These are phyloP conservation scores for Tenrec ecaudatus DNA, from an alignment of 2,113 vertebrate species.

Conservation along the genomic window DNA sequence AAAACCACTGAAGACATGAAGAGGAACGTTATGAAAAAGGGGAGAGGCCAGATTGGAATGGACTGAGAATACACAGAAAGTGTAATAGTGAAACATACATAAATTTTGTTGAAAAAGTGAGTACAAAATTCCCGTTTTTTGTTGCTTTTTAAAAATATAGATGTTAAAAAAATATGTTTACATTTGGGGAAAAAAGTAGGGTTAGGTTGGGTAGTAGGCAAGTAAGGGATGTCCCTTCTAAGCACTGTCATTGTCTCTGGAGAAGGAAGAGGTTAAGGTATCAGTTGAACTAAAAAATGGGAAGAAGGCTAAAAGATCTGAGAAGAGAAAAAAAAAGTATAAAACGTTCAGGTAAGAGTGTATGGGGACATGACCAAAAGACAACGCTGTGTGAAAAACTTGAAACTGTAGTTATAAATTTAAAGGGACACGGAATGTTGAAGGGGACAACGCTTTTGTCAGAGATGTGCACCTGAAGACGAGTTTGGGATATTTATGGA, in stretches of 20 bases:
- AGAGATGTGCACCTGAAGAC: neutral
- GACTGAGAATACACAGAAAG: neutral
- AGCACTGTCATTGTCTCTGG: neutral
- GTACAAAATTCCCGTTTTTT: neutral
- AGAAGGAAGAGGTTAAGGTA: neutral
- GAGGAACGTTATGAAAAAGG: rapidly evolving
- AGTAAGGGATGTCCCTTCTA: neutral
- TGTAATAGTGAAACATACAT: rapidly evolving
- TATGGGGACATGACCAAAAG: neutral
- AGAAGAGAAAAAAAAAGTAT: neutral
- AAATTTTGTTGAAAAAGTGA: neutral
- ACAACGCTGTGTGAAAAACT: neutral
- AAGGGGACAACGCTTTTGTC: neutral
- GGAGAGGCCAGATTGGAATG: rapidly evolving
- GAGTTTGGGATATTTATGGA: neutral
- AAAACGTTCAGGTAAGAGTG: rapidly evolving
- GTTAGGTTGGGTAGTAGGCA: neutral
- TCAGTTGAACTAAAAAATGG: neutral
- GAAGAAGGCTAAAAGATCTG: neutral
- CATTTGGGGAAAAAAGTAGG: too few relatives aligned
- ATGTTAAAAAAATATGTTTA: neutral
- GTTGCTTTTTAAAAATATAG: neutral
- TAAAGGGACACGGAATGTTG: neutral
- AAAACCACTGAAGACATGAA: neutral
- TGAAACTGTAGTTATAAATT: neutral